Base-by-base conservation (phyloP, 2,797 vertebrate species). In the Falco cherrug region DNA sequence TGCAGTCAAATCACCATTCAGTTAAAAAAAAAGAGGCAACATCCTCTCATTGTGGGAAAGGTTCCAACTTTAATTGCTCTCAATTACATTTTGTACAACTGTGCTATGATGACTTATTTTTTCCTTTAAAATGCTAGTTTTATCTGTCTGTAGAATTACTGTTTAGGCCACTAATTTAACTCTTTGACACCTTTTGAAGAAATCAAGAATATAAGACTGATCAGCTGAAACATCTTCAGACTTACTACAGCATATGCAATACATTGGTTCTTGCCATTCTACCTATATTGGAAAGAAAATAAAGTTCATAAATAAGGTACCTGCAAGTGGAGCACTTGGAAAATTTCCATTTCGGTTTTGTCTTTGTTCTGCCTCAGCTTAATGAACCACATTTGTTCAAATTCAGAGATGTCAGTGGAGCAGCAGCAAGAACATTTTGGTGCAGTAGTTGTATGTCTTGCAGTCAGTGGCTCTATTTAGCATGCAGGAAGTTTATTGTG, bases 301-400 rank as follows among this genome's bases (percentile, higher is more conserved):
- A 68, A 80, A 79, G 87, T 59, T 67, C 29, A 70, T 93, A 77
- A 83, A 87, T 87, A 77, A 80, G 39, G 35, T 71, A 67, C 18
- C 26, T 67, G 53, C 60, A 83, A 91, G 50, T 73, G 29, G 47
- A 81, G 45, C 37, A 57, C 50, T 86, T 75, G 82, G 79, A 84
- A 84, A 93, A 78, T 48, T 67, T 93, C 79, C 47, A n/a, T 90
- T 95, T 83, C 26, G 14, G 50, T 90, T 88, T 95, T 88, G 50
- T 95, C 90, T 94, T 93, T 88, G 81, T 95, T 95, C 90, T 86
- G 19, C 77, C 51, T 91, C 76, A n/a, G 28, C 47, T 68, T 95
- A 94, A 90, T 84, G 84, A 96, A 35, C 53, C 50, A 24, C 89
- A 87, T 96, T 93, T 95, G 75, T 93, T 95, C 87, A 84, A 87